Percentiles rank a stretch among this genome's conserved stretches.
phyloP scores from a whole-genome alignment of 2,797 vertebrate genomes.

The Myotis vivesi region DNA sequence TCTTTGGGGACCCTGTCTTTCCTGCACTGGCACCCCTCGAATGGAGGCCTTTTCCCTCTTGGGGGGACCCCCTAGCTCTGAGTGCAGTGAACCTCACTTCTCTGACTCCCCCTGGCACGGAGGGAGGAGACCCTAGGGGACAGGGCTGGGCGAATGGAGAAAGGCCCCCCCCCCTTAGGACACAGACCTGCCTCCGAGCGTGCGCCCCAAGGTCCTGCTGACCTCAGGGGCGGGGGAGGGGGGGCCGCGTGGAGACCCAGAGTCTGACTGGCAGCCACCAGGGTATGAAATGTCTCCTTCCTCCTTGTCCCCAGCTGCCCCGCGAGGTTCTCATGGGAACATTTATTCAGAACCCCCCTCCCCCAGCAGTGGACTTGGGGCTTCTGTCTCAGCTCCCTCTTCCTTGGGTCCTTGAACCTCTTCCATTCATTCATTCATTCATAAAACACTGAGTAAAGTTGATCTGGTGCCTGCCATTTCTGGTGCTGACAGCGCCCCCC shows the following conservation, averaged over 20 bases:
- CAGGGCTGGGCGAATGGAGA: neutral
- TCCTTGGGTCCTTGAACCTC: neutral
- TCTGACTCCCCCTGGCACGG: neutral
- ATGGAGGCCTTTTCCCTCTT: neutral
- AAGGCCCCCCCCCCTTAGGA: neutral
- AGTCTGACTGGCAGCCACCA: neutral
- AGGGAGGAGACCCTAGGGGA: neutral
- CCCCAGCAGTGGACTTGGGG: neutral
- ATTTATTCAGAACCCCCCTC: neutral
- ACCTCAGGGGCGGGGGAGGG: neutral
- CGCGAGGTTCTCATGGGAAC: neutral
- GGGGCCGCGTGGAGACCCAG: no score
- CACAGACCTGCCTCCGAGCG: neutral
- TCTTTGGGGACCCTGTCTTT: neutral
- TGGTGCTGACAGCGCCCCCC: neutral
- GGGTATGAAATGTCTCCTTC: neutral
- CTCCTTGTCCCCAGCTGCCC: neutral
- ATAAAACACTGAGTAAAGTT: neutral
- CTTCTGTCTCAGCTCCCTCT: neutral
- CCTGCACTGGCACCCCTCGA: neutral
- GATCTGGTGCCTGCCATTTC: neutral
- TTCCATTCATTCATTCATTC: neutral
- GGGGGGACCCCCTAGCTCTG: neutral
- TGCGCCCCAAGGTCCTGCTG: neutral
- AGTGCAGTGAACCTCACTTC: neutral